phyloP scores from a whole-genome alignment of 2,113 vertebrate genomes.

The Lampris incognitus region DNA sequence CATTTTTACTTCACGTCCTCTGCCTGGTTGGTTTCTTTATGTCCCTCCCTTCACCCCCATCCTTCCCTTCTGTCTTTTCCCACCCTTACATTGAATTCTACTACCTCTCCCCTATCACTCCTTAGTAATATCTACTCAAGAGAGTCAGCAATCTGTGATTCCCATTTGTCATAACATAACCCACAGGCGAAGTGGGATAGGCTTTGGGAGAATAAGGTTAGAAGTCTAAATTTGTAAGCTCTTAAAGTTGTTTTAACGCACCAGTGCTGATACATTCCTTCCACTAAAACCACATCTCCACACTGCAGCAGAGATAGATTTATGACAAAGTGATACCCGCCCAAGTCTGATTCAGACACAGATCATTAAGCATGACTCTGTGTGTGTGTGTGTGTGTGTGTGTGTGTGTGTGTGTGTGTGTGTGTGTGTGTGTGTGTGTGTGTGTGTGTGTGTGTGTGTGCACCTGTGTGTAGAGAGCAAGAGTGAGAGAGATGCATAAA shows the following conservation, averaged over 20 bases:
- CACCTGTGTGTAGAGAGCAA: neutral
- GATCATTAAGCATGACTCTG: neutral
- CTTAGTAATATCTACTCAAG: slow-evolving; percentile 35
- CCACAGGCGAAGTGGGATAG: slow-evolving; percentile 32
- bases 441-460: slow-evolving; percentile 14
- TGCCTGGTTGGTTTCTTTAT: slow-evolving; percentile 38
- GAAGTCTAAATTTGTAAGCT: slow-evolving; percentile 16
- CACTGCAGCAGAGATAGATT: slow-evolving; percentile 15
- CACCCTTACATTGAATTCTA: neutral
- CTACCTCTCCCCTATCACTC: slow-evolving; percentile 11
- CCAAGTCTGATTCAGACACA: slow-evolving; percentile 24
- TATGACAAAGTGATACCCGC: slow-evolving; percentile 14
- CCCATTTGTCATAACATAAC: slow-evolving; percentile 34
- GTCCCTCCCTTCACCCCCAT: neutral
- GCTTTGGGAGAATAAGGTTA: slow-evolving; percentile 39
- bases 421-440: neutral
- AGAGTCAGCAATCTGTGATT: slow-evolving; percentile 49
- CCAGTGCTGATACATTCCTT: slow-evolving; percentile 16
- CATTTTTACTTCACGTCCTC: slow-evolving; percentile 42
- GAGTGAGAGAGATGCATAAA: neutral
- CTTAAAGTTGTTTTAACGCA: slow-evolving; percentile 20
- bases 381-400: slow-evolving; percentile 3
- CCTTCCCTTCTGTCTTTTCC: neutral
- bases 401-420: slow-evolving; percentile 21
- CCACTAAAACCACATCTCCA: slow-evolving; percentile 22